Evolutionary conservation across 1,140 invertebrate genomes (phyloP), one percentile per base, ranked within the genome.

Genomic region (Papilio glaucus): DNA sequence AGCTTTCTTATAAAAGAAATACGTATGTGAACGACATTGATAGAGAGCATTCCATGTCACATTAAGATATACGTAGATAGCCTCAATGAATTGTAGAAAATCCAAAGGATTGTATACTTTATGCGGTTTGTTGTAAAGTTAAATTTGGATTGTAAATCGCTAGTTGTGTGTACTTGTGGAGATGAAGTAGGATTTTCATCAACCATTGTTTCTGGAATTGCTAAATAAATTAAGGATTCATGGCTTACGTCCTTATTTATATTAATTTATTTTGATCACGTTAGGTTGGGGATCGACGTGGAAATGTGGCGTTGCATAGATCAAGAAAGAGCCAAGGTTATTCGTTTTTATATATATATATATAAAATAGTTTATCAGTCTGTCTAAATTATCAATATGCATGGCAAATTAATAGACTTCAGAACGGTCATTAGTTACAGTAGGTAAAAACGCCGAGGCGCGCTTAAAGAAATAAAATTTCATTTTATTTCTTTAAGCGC

Each of bases 181-280:
- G 37, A 65, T 65, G 61, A 65, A 38, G 33, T 37, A 39, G 62
- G 62, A 65, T 65, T 38, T 21, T 21, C 62, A 65, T 65, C 33
- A 65, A 65, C 15, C 62, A 65, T 65, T 65, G 62, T 39, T 39
- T 65, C 33, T 41, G 62, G 62, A 37, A 65, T 65, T 65, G 62
- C 62, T 21, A 39, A 65, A 65, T 65, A 39, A 65, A 65, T 65
- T 38, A 65, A 65, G 62, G 37, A 37, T 65, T 38, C 29, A 65
- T 65, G 33, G 33, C 29, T 65, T 38, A 33, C 61, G 33, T 57
- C 21, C 49, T 63, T 65, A 38, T 21, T 37, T 61, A 61, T 37
- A 37, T 15, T 61, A 37, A 61, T 33, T 61, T 62, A 62, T 62
- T 62, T 62, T 62, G 49, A 24, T 24, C 49, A 53, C 49, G 49